Evolutionary conservation across 2,888 invertebrate genomes (phyloP).

Genomic region (Macropis europaea): DNA sequence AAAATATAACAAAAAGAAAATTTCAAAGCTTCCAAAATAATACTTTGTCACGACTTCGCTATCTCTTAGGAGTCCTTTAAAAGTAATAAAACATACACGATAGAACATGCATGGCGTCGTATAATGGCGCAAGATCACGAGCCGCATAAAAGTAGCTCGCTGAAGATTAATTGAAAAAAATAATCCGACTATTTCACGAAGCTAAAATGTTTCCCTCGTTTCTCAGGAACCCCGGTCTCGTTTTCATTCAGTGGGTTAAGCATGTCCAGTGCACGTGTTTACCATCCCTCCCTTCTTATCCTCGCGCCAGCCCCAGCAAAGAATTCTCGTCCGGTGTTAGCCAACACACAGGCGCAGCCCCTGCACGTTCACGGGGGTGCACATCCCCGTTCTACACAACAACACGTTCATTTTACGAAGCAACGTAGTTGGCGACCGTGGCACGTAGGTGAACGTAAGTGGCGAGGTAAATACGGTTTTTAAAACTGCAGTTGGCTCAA

Average conservation of each 20-base stretch:
- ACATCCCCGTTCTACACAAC: slow-evolving; percentile 13
- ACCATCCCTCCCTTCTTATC: slow-evolving; percentile 23
- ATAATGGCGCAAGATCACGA: too few species aligned
- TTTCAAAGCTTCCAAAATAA: too few species aligned
- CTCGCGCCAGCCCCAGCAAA: slow-evolving; percentile 24
- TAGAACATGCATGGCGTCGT: too few species aligned
- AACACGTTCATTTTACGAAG: slow-evolving; percentile 24
- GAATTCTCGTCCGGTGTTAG: slow-evolving; percentile 44
- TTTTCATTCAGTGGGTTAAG: slow-evolving; percentile 45
- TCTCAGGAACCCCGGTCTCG: slow-evolving; percentile 17
- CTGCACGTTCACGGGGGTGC: background rate
- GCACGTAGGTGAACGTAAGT: slow-evolving; percentile 53
- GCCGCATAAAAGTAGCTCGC: background rate
- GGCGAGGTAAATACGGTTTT: slow-evolving; percentile 60
- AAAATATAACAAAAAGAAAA: too few species aligned
- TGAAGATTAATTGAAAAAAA: background rate
- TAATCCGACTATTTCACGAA: background rate
- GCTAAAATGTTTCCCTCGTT: background rate
- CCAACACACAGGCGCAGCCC: slow-evolving; percentile 17
- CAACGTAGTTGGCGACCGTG: slow-evolving; percentile 32
- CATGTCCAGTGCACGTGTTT: slow-evolving; percentile 48
- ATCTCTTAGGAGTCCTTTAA: too few species aligned
- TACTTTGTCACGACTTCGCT: too few species aligned
- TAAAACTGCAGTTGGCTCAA: slow-evolving; percentile 45
- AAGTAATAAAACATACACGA: too few species aligned